phyloP scores from a whole-genome alignment of 2,888 invertebrate species.

The Ligdia adustata region DNA sequence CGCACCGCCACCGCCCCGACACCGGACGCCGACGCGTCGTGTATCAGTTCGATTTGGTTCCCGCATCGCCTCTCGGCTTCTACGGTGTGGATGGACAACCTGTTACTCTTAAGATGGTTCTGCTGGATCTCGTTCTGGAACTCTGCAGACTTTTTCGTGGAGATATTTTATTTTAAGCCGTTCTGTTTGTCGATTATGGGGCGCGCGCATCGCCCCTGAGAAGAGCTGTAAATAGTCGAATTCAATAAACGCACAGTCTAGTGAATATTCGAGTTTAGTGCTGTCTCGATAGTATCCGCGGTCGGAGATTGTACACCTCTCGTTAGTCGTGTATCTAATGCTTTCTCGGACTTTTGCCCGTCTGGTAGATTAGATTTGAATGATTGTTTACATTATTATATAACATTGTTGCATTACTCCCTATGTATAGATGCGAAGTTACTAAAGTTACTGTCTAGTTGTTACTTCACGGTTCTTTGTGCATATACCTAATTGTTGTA shows the following conservation, averaged over 20 bases:
- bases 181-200: slow-evolving; percentile 55
- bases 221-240: slow-evolving; percentile 76
- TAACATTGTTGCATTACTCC: slow-evolving; percentile 55
- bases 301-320: slow-evolving; percentile 66
- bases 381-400: slow-evolving; percentile 58
- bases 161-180: slow-evolving; percentile 59
- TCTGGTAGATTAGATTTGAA: slow-evolving; percentile 71
- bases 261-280: slow-evolving; percentile 79
- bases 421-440: slow-evolving; percentile 59
- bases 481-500: slow-evolving; percentile 60
- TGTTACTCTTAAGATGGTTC: slow-evolving; percentile 24
- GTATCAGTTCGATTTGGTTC: slow-evolving; percentile 27
- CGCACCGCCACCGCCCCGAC: slow-evolving; percentile 31
- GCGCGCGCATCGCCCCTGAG: slow-evolving; percentile 57
- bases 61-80: slow-evolving; percentile 13
- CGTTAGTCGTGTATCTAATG: slow-evolving; percentile 68
- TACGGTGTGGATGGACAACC: slow-evolving; percentile 24
- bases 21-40: slow-evolving; percentile 41
- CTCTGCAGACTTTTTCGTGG: slow-evolving; percentile 54
- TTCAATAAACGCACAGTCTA: slow-evolving; percentile 83
- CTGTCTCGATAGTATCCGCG: slow-evolving; percentile 73
- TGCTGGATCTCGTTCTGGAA: slow-evolving; percentile 37
- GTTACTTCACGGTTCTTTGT: slow-evolving; percentile 61
- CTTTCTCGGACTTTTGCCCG: slow-evolving; percentile 69
- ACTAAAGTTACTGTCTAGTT: slow-evolving; percentile 62